Evolutionary conservation across 1,140 invertebrate species (phyloP), one percentile per base, ranked within the genome.

Genomic region (Brachionus calyciflorus): DNA sequence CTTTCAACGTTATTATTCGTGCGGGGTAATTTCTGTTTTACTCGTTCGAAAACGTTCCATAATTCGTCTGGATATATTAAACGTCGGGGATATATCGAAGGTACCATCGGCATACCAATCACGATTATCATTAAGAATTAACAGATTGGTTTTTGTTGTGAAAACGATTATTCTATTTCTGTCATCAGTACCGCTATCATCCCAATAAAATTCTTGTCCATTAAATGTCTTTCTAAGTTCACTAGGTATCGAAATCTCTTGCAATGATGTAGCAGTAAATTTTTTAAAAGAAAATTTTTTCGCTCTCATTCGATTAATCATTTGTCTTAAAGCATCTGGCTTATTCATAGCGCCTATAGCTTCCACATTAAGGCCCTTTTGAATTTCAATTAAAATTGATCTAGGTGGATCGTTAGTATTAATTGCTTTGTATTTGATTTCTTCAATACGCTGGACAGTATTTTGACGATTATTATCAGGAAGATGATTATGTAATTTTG

Each of bases 41-140:
- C 53, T 28, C 53, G 24, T 55, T 55, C 53, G 28, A 55, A 55
- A 24, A 55, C 53, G 24, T 55, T 55, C 53, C 53, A 55, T 9
- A 12, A 55, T 55, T 55, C 53, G 28, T 12, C 28, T 14, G 6
- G 53, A 55, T 26, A 55, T 60, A 9, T 33, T 33, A 60, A 60
- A 60, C 5, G 55, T 60, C 7, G 28, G 28, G n/a, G 30, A 60
- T 19, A 60, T 60, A 28, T 60, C 55, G 17, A 40, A 60, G 7
- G 55, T 60, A 33, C 55, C 55, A 33, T 60, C 55, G n/a, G 55
- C 55, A 17, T 60, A 60, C 55, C 28, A 60, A n/a, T 60, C 55
- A 17, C 12, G 17, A n/a, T 60, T 7, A n/a, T 60, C 55, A n/a
- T 60, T 60, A 14, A 60, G 9, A n/a, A 60, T 2, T 14, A 28